These are phyloP conservation scores for Helarctos malayanus DNA, from an alignment of 2,797 vertebrate species.

Conservation along the genomic window DNA sequence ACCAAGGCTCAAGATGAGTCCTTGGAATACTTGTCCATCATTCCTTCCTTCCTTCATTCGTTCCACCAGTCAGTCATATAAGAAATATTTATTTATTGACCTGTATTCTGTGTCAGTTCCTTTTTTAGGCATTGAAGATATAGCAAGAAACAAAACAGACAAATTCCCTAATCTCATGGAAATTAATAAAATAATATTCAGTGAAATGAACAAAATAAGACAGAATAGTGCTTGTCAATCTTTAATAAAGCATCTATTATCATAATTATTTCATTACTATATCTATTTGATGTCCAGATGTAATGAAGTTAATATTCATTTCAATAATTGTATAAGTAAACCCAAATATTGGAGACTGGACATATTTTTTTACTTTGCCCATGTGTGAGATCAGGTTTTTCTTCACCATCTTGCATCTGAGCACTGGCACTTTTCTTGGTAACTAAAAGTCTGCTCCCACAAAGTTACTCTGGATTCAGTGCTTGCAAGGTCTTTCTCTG, in stretches of 20 bases:
- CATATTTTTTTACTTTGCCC: neutral
- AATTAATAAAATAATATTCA: constrained; percentile 25
- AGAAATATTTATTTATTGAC: constrained; percentile 31
- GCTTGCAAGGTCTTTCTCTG: neutral
- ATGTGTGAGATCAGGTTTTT: neutral
- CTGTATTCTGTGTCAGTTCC: neutral
- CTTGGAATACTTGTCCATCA: neutral
- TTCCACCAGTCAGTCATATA: neutral
- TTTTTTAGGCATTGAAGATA: neutral
- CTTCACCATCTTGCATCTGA: neutral
- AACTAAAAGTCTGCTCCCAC: neutral
- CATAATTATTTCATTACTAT: neutral
- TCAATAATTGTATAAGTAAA: neutral
- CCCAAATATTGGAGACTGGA: neutral
- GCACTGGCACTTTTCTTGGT: neutral
- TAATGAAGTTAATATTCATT: neutral
- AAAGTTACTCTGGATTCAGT: neutral
- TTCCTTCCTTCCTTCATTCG: neutral
- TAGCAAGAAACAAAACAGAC: neutral
- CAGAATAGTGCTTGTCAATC: neutral
- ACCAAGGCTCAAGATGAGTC: neutral
- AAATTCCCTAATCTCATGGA: neutral
- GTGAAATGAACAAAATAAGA: neutral
- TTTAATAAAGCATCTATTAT: neutral
- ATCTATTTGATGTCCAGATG: neutral